phyloP scores from a whole-genome alignment of 1,140 invertebrate genomes.

The Zaprionus kolodkinae region DNA sequence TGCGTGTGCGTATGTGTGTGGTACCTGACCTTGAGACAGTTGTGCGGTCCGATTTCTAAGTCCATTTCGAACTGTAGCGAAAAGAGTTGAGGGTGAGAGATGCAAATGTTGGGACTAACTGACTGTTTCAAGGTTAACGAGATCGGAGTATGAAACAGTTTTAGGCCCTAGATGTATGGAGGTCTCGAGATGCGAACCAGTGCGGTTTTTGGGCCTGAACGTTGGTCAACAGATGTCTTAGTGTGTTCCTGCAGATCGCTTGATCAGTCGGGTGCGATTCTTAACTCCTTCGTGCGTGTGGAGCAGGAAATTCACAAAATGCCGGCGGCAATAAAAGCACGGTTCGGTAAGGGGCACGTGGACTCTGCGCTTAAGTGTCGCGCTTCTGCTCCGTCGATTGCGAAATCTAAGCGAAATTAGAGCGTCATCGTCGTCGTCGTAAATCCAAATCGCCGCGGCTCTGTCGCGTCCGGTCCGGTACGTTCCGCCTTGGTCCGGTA shows the following conservation, averaged over 20 bases:
- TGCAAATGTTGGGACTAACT: slow-evolving; percentile 5
- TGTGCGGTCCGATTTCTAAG: slow-evolving; percentile 54
- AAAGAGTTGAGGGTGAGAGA: slow-evolving; percentile 64
- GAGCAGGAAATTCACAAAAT: slow-evolving; percentile 34
- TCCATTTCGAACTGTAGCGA: slow-evolving; percentile 49
- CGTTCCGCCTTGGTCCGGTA: neutral
- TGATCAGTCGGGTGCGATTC: slow-evolving; percentile 3
- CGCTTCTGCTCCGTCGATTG: slow-evolving; percentile 57
- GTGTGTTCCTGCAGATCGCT: slow-evolving; percentile 24
- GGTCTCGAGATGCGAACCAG: slow-evolving; percentile 63
- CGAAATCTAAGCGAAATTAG: slow-evolving; percentile 74
- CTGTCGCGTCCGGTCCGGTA: slow-evolving; percentile 5
- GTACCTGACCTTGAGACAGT: slow-evolving; percentile 58
- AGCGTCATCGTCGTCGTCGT: slow-evolving; percentile 50
- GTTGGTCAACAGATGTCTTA: slow-evolving; percentile 60
- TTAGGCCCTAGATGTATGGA: slow-evolving; percentile 9
- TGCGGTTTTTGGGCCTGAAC: slow-evolving; percentile 34
- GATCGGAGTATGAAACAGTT: slow-evolving; percentile 8
- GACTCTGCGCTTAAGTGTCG: slow-evolving; percentile 38
- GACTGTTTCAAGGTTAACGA: slow-evolving; percentile 54
- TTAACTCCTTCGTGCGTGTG: neutral
- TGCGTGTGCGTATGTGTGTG: neutral
- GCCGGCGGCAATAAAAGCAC: slow-evolving; percentile 46
- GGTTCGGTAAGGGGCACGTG: slow-evolving; percentile 6
- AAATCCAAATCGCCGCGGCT: slow-evolving; percentile 64